Evolutionary conservation across 2,888 invertebrate genomes (phyloP).

Genomic region (Drosophila picticornis): DNA sequence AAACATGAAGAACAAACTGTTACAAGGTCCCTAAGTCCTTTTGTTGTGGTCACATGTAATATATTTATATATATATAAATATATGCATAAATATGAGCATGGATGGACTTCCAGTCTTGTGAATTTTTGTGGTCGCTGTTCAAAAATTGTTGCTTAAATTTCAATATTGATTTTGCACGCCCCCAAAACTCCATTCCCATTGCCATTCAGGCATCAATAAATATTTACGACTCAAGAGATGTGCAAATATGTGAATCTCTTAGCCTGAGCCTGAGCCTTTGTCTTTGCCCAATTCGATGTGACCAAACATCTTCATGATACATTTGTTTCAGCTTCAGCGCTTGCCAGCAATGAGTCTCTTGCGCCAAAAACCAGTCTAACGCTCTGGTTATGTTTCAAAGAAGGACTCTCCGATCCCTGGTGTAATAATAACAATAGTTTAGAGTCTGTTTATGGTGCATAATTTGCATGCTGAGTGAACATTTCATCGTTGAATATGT

Average conservation of each 20-base stretch:
- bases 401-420: not conserved
- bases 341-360: conserved; percentile 8
- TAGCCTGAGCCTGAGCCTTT: conserved; percentile 21
- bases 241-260: conserved; percentile 39
- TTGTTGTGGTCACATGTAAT: conserved; percentile 56
- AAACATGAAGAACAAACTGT: conserved; percentile 53
- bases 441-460: conserved; percentile 47
- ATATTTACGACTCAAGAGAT: conserved; percentile 52
- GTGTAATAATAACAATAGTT: conserved; percentile 24
- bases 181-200: conserved; percentile 12
- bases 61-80: conserved; percentile 4
- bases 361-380: not conserved
- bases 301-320: conserved; percentile 43
- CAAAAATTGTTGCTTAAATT: conserved; percentile 63
- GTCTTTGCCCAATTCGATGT: conserved; percentile 30
- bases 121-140: conserved; percentile 15
- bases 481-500: conserved; percentile 51
- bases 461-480: conserved; percentile 68
- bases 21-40: conserved; percentile 70
- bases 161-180: conserved; percentile 72
- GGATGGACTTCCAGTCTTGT: conserved; percentile 5
- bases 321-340: conserved; percentile 41
- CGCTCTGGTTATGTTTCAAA: not conserved
- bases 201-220: conserved; percentile 31
- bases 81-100: not conserved